Evolutionary conservation across 1,140 invertebrate genomes (phyloP), one percentile per base, ranked within the genome.

Genomic region (Cotesia glomerata): DNA sequence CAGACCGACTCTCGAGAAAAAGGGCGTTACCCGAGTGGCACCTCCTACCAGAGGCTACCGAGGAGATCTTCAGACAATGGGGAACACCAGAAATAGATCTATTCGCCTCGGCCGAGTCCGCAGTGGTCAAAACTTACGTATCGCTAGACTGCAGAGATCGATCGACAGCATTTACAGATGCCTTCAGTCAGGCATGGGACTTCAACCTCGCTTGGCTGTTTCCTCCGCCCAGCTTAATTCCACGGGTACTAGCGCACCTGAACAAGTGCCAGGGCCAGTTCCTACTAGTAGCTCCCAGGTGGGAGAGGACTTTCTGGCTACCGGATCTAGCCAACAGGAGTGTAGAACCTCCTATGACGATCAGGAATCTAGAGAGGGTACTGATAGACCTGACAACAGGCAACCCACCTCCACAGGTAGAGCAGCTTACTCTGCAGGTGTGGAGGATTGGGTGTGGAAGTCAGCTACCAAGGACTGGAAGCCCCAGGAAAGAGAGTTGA

Each of bases 171-270:
- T 77, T 73, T 69, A 75, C 79, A 74, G 79, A 84, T 62, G 82
- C 83, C 4, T 80, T 84, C 74, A 79, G 78, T 59, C 74, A 16
- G 26, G 35, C 32, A 39, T 82, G 81, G 83, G 36, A 77, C 5
- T 85, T 65, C 65, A 75, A 34, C n/a, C 76, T 83, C 18, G 81
- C 77, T n/a, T 85, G 81, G 81, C 71, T 84, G 0, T 85, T 85
- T 58, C 82, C 84, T 7, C 82, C 81, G 11, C 82, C 83, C 4
- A 80, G 65, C 69, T 76, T 84, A 9, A 80, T 85, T 5, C 80
- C 82, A 2, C 73, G 75, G 69, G 75, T 83, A 0, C 64, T 85
- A n/a, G 58, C 18, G 0, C 82, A 85, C 34, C 75, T 82, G 13
- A 84, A 84, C 73, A 61, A 54, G 39, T 70, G 77, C 8, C 56